These are phyloP conservation scores for crab-eating macaque (Macaca fascicularis) DNA, from an alignment of 2,113 vertebrate species.

Conservation along the genomic window T2T-MFA8v1.1 NC_088378.1:60484001-60484500, in stretches of 20 bases:
- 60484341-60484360: background rate
- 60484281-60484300: slow-evolving; percentile 19
- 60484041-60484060: background rate
- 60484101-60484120: background rate
- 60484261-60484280: background rate
- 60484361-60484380: background rate
- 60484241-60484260: background rate
- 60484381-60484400: slow-evolving; percentile 41
- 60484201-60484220: background rate
- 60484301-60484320: background rate
- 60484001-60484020: background rate
- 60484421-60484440: background rate
- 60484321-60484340: slow-evolving; percentile 40
- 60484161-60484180: background rate
- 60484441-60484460: background rate
- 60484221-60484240: slow-evolving; percentile 29
- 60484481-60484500: too few relatives aligned
- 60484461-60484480: background rate
- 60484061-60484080: background rate
- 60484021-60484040: background rate
- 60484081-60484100: background rate
- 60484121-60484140: background rate
- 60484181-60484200: background rate
- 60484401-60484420: background rate
- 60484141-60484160: background rate